A percentile compares a stretch with the other conserved stretches of the same genome.
Conservation (phyloP, 2,113 vertebrate species). For the Cichladusa arquata region DNA sequence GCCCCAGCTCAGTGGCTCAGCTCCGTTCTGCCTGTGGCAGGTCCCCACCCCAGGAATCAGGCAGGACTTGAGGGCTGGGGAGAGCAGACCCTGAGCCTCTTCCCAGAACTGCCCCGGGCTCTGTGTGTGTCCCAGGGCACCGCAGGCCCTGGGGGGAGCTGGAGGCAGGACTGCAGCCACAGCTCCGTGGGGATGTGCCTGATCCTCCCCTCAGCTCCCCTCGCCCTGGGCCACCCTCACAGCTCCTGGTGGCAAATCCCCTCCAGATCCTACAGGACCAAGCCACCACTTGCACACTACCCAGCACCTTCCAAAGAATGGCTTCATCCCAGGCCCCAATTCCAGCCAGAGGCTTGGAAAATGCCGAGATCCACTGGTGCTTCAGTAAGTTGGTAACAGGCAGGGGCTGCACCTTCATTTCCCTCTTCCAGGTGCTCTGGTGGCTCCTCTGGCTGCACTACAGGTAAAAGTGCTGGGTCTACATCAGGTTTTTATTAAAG, state of each 20-base stretch:
- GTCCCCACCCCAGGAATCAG: neutral
- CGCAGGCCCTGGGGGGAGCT: neutral
- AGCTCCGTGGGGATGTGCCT: neutral
- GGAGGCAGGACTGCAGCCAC: neutral
- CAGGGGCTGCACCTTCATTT: neutral
- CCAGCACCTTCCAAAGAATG: neutral
- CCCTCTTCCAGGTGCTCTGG: neutral
- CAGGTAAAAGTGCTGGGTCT: neutral
- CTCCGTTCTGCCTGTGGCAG: neutral
- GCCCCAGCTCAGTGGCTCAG: neutral
- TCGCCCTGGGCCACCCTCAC: fast-evolving
- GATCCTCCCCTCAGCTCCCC: neutral
- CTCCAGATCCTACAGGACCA: too few species aligned
- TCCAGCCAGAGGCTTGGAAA: neutral
- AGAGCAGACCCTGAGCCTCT: neutral
- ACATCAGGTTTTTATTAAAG: neutral
- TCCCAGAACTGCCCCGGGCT: neutral
- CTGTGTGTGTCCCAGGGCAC: neutral
- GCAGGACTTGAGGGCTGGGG: neutral
- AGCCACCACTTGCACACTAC: fast-evolving
- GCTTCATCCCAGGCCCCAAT: neutral
- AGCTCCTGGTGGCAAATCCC: neutral
- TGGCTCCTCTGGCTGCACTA: neutral
- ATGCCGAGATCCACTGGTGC: neutral
- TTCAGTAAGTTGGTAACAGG: neutral